These are phyloP conservation scores for Diplodus sargus DNA, from an alignment of 2,797 vertebrate genomes.

Conservation along the genomic window DNA sequence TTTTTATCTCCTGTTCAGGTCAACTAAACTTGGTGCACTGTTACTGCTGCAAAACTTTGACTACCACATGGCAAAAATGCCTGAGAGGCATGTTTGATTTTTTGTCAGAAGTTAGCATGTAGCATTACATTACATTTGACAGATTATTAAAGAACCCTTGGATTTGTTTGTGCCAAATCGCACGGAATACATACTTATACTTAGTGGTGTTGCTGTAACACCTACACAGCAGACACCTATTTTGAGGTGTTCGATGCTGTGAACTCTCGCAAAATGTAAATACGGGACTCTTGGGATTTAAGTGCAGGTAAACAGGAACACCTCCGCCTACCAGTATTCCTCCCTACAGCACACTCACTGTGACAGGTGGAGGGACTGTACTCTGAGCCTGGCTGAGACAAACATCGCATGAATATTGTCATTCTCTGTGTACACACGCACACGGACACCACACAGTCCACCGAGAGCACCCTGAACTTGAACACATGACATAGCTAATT, in stretches of 20 bases:
- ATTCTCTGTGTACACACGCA: conserved; percentile 22
- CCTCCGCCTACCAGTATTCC: conserved; percentile 7
- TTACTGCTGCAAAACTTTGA: no score
- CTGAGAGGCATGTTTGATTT: no score
- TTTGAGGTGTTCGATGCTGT: not conserved
- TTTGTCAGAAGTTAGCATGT: no score
- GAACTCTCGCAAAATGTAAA: not conserved
- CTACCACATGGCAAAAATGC: no score
- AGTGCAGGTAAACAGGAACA: conserved; percentile 7
- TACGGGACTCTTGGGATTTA: not conserved
- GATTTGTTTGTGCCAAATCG: no score
- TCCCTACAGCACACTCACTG: not conserved
- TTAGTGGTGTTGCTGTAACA: no score
- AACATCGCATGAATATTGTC: conserved; percentile 6
- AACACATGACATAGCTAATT: conserved; percentile 72
- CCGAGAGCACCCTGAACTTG: conserved; percentile 43
- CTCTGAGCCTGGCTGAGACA: not conserved
- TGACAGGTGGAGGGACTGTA: not conserved
- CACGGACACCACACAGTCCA: conserved; percentile 18
- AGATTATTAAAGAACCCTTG: no score
- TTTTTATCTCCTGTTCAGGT: no score
- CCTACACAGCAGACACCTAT: not conserved
- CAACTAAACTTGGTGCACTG: no score
- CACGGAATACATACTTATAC: no score
- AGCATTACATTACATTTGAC: no score